Evolutionary conservation across 2,113 vertebrate genomes (phyloP).

Genomic region (Myanophis thanlyinensis): DNA sequence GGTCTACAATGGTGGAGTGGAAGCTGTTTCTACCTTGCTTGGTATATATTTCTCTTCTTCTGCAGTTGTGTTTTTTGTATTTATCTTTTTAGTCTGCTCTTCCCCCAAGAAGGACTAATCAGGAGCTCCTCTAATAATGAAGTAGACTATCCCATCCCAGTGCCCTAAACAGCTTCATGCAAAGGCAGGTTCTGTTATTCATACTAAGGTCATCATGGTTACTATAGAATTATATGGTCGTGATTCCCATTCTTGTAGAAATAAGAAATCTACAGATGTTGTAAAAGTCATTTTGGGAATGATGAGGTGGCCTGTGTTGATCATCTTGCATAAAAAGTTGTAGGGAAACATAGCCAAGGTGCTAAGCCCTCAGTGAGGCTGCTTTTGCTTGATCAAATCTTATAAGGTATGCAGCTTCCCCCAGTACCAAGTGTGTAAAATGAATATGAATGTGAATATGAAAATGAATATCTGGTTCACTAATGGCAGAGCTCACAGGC

Average conservation of each 20-base stretch:
- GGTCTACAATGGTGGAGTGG: slow-evolving; percentile 89
- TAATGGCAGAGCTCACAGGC: neutral
- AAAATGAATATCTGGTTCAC: neutral
- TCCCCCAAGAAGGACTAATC: neutral
- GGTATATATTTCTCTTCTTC: slow-evolving; percentile 63
- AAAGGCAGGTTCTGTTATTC: neutral
- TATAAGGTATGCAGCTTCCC: neutral
- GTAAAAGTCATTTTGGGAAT: neutral
- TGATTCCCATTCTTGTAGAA: neutral
- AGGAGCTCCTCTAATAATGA: neutral
- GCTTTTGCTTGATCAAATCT: neutral
- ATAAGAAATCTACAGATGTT: neutral
- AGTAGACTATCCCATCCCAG: neutral
- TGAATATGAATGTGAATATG: too few species aligned
- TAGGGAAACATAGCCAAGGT: neutral
- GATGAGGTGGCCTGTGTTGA: neutral
- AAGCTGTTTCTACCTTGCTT: slow-evolving; percentile 88
- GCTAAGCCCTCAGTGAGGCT: neutral
- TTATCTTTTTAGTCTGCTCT: neutral
- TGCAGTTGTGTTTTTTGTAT: neutral
- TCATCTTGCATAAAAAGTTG: neutral
- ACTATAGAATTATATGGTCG: neutral
- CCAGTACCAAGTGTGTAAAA: neutral
- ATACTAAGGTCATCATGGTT: neutral
- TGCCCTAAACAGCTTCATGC: neutral